These are phyloP conservation scores for Megaceryle torquata DNA, from an alignment of 2,113 vertebrate species.

Conservation along the genomic window DNA sequence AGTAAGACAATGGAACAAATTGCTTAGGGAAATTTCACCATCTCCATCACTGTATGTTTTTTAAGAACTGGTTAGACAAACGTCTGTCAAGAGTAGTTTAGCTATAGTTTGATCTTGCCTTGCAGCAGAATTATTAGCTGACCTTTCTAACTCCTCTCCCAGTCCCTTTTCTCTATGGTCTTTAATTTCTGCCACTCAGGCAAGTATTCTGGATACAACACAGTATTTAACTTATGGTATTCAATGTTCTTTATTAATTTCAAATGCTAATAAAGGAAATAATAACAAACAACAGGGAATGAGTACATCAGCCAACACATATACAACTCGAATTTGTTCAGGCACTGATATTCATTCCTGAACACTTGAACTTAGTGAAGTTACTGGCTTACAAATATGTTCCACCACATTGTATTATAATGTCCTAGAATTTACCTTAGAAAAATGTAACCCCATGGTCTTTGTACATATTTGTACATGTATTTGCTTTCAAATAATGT, in stretches of 20 bases:
- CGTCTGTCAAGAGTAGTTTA: neutral
- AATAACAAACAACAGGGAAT: slow-evolving; percentile 19
- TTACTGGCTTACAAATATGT: neutral
- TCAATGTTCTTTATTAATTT: slow-evolving; percentile 18
- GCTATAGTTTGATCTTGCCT: neutral
- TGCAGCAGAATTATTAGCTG: neutral
- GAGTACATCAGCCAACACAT: slow-evolving; percentile 39
- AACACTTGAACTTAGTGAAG: neutral
- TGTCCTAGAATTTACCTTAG: neutral
- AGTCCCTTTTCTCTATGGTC: neutral
- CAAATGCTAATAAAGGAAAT: slow-evolving; percentile 49
- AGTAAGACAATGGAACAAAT: neutral
- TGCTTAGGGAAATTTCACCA: neutral
- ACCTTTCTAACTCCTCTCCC: neutral
- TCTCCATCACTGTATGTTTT: neutral
- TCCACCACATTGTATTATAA: neutral
- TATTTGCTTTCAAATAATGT: neutral
- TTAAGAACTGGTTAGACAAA: neutral
- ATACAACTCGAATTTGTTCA: slow-evolving; percentile 40
- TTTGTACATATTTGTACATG: neutral
- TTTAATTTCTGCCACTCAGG: neutral
- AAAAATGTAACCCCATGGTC: neutral
- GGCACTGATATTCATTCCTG: slow-evolving; percentile 35
- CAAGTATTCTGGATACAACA: neutral
- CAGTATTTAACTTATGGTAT: neutral